Evolutionary conservation across 1,140 invertebrate genomes (phyloP), one percentile per base, ranked within the genome.

Genomic region (Neelides sp.): DNA sequence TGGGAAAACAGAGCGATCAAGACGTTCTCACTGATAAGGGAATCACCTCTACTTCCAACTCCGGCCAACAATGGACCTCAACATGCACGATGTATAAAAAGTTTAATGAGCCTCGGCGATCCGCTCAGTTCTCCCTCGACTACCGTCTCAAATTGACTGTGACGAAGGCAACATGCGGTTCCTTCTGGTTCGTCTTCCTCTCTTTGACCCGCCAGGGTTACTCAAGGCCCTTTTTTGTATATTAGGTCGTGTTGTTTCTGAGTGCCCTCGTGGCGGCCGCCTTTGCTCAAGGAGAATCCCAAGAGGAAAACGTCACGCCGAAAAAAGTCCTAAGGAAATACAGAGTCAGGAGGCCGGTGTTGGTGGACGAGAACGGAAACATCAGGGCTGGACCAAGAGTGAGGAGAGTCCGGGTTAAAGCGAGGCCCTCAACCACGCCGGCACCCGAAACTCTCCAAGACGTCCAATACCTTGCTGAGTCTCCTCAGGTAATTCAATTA

Each of bases 311-410:
- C 20, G 35, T 43, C 32, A 43, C 48, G n/a, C 58, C 58, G 22
- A 60, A 54, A 35, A 45, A 48, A 49, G 53, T 55, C 12, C 28
- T 60, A 22, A 56, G 49, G 27, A 56, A 55, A 39, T 60, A 60
- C 26, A 28, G 58, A 26, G 52, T 60, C 1, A 26, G 58, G 30
- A 36, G 58, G 35, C 58, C 58, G 19, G 36, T 56, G 10, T 22
- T 56, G 30, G 54, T 56, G 4, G 58, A 59, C 34, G 42, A 45
- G n/a, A 34, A 59, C 19, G 54, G 50, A 24, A 53, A 55, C 36
- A 24, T 30, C 3, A 17, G 39, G 7, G 28, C 51, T 17, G 44
- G 36, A 13, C 48, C 50, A 23, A 36, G 54, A 32, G 35, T 60
- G 3, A 20, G 58, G 3, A 32, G 58, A 32, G 40, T 60, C 28